Conservation (phyloP, 2,797 vertebrate genomes). For the Crax fasciolata region DNA sequence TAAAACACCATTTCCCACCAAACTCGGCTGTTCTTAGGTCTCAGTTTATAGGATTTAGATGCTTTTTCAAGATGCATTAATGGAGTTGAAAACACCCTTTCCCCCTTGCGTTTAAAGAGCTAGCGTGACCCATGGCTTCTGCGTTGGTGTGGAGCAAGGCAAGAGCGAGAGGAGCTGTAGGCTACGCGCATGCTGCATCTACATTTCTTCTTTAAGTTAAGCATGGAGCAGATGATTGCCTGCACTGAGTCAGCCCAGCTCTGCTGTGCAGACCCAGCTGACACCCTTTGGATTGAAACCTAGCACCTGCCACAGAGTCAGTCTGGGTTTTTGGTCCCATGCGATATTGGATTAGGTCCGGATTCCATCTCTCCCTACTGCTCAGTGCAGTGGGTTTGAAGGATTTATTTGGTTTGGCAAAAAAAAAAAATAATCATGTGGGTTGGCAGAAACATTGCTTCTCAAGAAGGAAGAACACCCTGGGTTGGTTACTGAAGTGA, state of each 20-base stretch:
- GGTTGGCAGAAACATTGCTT: background rate
- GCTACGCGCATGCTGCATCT: background rate
- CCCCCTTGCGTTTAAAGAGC: background rate
- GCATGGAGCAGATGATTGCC: background rate
- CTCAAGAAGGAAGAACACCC: background rate
- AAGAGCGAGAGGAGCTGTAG: background rate
- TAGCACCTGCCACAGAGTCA: background rate
- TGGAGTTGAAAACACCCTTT: background rate
- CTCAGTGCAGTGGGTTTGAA: background rate
- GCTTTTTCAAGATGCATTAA: background rate
- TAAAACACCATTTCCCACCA: background rate
- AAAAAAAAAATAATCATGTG: background rate
- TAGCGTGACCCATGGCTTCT: background rate
- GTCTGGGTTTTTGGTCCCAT: background rate
- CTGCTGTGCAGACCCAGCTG: rapidly evolving
- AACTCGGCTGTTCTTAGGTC: rapidly evolving
- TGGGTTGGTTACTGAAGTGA: background rate
- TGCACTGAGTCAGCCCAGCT: background rate
- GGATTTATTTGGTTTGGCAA: background rate
- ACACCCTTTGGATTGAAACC: background rate
- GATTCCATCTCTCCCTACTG: background rate
- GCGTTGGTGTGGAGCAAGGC: background rate
- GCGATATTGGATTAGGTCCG: background rate
- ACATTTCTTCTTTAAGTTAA: background rate
- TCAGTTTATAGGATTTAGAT: background rate